Base-by-base conservation (phyloP, 2,113 vertebrate species). In the Microcebus murinus region DNA sequence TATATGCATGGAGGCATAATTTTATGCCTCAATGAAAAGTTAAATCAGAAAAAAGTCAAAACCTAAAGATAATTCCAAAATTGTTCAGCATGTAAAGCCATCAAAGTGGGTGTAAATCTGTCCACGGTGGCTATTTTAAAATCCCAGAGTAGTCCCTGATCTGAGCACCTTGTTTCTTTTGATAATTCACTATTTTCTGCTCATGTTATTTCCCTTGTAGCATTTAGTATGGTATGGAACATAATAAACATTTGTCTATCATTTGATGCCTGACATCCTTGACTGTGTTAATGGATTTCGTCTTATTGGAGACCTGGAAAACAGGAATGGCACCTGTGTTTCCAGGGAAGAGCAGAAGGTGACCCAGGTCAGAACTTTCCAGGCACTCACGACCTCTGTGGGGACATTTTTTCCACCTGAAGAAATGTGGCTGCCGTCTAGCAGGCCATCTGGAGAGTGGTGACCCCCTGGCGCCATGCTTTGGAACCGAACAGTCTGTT, bases 331-430 rank as follows among this genome's bases (percentile, higher is more conserved):
- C 65, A 68, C 50, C 70, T 73, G 2, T 76, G 9, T 92, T 81
- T 92, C n/a, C 21, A 82, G 23, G 48, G 48, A 93, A 8, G 55
- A 92, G 57, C 14, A 79, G 77, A 73, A 84, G 57, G 18, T 31
- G 59, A 82, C 55, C 25, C 36, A 85, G 48, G 1, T 82, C 50
- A 85, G 74, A 90, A 96, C 76, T 71, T 96, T 90, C 55, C 63
- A 84, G 73, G 34, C n/a, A 50, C 48, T 57, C 5, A 71, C 0
- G 52, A 39, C 31, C 48, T 94, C n/a, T 4, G 0, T 18, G n/a
- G 70, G 65, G 84, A 74, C 31, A 18, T 87, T 85, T 77, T 77
- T 81, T 52, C 71, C 29, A 34, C 77, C 42, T 11, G 80, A 48
- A 57, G 68, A 93, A 85, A 76, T 52, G 45, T 23, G 42, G 6